A percentile compares a stretch with the other conserved stretches of the same genome.
phyloP scores from a whole-genome alignment of 1,140 invertebrate genomes.

The Acromyrmex echinatior region DNA sequence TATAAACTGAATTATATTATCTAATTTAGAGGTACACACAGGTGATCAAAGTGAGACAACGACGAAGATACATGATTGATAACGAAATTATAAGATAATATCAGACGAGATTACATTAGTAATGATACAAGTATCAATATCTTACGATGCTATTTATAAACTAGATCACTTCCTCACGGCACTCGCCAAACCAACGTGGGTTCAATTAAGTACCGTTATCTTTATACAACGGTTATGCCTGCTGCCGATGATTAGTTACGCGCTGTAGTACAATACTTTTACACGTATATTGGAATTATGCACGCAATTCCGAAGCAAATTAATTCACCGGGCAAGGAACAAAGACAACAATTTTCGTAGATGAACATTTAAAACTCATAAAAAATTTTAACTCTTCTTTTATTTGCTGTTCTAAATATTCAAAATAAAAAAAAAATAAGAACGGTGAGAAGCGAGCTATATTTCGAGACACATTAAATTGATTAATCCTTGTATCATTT shows the following conservation, averaged over 20 bases:
- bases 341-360: neutral
- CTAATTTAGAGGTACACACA: neutral
- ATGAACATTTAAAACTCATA: neutral
- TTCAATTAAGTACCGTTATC: constrained; percentile 53
- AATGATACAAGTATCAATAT: neutral
- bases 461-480: neutral
- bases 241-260: neutral
- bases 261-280: neutral
- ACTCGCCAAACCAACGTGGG: constrained; percentile 3
- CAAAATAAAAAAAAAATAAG: neutral
- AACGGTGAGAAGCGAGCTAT: neutral
- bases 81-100: neutral
- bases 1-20: neutral
- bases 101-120: neutral
- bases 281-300: neutral
- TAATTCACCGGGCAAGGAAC: neutral
- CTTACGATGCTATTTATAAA: constrained; percentile 31
- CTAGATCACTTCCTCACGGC: constrained; percentile 25
- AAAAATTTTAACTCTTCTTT: neutral
- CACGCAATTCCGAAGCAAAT: neutral
- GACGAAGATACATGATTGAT: neutral
- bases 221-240: neutral
- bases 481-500: neutral
- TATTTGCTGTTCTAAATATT: neutral
- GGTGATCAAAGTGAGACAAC: neutral